Evolutionary conservation across 2,888 invertebrate genomes (phyloP), one percentile per base, ranked within the genome.

Genomic region (Tachystola acroxantha): DNA sequence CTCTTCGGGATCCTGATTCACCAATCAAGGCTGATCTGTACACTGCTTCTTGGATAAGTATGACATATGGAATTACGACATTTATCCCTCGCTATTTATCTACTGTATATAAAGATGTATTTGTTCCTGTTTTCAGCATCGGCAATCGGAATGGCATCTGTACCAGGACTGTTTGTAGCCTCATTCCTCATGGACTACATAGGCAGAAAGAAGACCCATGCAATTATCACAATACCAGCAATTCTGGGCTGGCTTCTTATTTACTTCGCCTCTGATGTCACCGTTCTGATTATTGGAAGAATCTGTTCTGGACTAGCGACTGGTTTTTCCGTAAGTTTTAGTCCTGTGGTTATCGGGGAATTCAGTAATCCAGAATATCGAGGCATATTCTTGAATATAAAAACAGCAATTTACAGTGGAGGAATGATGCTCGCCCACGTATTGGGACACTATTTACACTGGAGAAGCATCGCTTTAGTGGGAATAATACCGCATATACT

Each of bases 291-390:
- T 32, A 41, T 48, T 0, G 64, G 59, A 6, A 29, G 29, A 14
- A 14, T 29, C 2, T 9, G 19, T 6, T 1, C 9, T 12, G 31
- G 31, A 19, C 1, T 19, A 6, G 69, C 78, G 31, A 77, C 82
- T 55, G 91, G 91, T 0, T 69, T 90, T 58, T 64, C 84, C 2
- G 76, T 88, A 0, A 64, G 88, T 0, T 43, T 87, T 1, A 73
- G 75, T 0, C 76, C 88, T 0, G 78, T 89, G 1, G 75, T 88
- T 28, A 81, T 89, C 9, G 88, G 88, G 27, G 90, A 90, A 61
- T 88, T 82, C 30, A 78, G 85, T 4, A 85, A 88, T 29, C 91
- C 89, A 0, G 84, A 74, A 32, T 81, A 90, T 33, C 74, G 92
- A 34, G 91, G 92, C 10, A 76, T 88, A 0, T 79, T 91, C 10